A percentile compares a stretch with the other conserved stretches of the same genome.
phyloP scores from a whole-genome alignment of 1,140 invertebrate genomes.

The Oncopeltus fasciatus region DNA sequence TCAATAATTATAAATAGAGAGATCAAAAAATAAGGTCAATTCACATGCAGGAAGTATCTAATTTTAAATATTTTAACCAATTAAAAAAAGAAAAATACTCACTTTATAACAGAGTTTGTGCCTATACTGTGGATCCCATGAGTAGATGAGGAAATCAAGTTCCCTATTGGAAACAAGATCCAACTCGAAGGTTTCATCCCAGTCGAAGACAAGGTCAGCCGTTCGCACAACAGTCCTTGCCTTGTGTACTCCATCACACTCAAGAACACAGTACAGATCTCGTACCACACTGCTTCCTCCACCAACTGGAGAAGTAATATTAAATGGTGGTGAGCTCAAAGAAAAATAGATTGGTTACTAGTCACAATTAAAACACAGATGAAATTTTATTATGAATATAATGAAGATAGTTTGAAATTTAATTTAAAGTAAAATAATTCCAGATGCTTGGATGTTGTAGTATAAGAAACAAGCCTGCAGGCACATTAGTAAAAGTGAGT shows the following conservation, averaged over 20 bases:
- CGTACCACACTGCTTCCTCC: slow-evolving; percentile 34
- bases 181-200: slow-evolving; percentile 97
- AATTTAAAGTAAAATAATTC: too few species aligned
- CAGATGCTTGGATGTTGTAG: too few species aligned
- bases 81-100: background rate
- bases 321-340: too few species aligned
- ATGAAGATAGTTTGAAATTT: too few species aligned
- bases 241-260: slow-evolving; percentile 81
- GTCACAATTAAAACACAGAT: too few species aligned
- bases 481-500: too few species aligned
- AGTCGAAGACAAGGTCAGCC: slow-evolving; percentile 93
- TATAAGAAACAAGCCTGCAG: too few species aligned
- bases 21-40: too few species aligned
- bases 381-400: too few species aligned
- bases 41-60: too few species aligned
- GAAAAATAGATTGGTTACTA: too few species aligned
- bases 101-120: slow-evolving; percentile 88
- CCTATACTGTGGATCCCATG: slow-evolving; percentile 91
- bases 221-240: slow-evolving; percentile 93
- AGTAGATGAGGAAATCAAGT: slow-evolving; percentile 91
- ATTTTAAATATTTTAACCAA: background rate
- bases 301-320: background rate
- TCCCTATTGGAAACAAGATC: slow-evolving; percentile 88
- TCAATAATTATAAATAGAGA: too few species aligned
- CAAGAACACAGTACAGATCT: slow-evolving; percentile 92